These are phyloP conservation scores for Epinotia nisella DNA, from an alignment of 2,888 invertebrate species.

Conservation along the genomic window DNA sequence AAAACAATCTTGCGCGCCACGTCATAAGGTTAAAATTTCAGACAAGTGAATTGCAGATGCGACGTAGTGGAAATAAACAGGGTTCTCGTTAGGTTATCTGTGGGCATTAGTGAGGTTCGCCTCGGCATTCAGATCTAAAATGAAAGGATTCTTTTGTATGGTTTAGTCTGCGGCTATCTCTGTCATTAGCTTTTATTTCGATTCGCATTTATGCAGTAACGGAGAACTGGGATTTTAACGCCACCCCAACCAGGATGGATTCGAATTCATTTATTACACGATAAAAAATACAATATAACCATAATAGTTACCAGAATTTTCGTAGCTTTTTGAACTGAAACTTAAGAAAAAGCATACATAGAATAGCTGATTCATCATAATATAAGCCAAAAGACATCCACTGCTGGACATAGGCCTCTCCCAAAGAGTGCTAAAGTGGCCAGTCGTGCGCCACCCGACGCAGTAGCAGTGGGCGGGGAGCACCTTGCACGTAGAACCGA, in stretches of 20 bases:
- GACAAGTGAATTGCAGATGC: background rate
- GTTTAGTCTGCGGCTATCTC: constrained; percentile 10
- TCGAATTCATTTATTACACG: no score
- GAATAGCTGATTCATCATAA: no score
- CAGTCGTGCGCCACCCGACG: no score
- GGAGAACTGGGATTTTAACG: background rate
- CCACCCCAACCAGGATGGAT: background rate
- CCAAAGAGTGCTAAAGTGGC: no score
- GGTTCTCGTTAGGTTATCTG: constrained; percentile 35
- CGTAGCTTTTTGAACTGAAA: no score
- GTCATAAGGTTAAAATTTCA: background rate
- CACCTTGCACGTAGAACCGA: no score
- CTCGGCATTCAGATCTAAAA: constrained; percentile 27
- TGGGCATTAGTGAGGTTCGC: constrained; percentile 33
- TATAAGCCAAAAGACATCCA: no score
- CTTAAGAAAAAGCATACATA: no score
- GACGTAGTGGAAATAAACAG: background rate
- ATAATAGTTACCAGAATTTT: background rate
- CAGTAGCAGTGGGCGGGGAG: no score
- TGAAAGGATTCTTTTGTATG: constrained; percentile 36
- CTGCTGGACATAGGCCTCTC: no score
- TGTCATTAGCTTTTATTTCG: constrained; percentile 10
- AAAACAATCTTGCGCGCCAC: background rate
- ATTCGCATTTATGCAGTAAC: background rate
- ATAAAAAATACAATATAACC: no score